These are phyloP conservation scores for Sebastes cheni DNA, from an alignment of 2,797 vertebrate species.

Conservation along the genomic window DNA sequence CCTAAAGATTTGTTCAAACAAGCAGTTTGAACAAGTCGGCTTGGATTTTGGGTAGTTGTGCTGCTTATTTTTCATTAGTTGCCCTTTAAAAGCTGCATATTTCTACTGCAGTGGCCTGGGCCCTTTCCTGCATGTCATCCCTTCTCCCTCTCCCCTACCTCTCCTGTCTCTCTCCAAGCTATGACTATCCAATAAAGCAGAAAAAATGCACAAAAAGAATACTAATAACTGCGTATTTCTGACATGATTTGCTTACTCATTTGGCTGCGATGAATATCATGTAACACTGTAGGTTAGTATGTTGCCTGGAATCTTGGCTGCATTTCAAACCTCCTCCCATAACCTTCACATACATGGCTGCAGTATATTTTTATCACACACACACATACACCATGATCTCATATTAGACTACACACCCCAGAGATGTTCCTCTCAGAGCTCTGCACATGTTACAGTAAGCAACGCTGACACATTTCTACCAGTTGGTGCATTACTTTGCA, in stretches of 20 bases:
- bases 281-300: not conserved
- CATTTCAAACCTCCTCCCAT: not conserved
- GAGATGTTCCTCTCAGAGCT: not conserved
- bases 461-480: slow-evolving; percentile 41
- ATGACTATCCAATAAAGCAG: too few relatives aligned
- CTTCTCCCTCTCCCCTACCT: too few relatives aligned
- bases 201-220: too few relatives aligned
- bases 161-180: too few relatives aligned
- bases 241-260: not conserved
- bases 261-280: not conserved
- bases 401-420: not conserved
- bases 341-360: not conserved
- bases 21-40: not conserved
- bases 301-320: slow-evolving; percentile 8
- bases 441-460: not conserved
- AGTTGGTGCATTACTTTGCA: slow-evolving; percentile 34
- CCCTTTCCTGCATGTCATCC: too few relatives aligned
- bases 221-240: not conserved
- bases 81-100: not conserved
- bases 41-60: not conserved
- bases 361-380: not conserved
- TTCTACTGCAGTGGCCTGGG: not conserved
- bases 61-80: not conserved
- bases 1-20: too few relatives aligned
- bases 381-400: not conserved